Evolutionary conservation across 2,888 invertebrate species (phyloP), one percentile per base, ranked within the genome.

Genomic region (Bembecia ichneumoniformis): DNA sequence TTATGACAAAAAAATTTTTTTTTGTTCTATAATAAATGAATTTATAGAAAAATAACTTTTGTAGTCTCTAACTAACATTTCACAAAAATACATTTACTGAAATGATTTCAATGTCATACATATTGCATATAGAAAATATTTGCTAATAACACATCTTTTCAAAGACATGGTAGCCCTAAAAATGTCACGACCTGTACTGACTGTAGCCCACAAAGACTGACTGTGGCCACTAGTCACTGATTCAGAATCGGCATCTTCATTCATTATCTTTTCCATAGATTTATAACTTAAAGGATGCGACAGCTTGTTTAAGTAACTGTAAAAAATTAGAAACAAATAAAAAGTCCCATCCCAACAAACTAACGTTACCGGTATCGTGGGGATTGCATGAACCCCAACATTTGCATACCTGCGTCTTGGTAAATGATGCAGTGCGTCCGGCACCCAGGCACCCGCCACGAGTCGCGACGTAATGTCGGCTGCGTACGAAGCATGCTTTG

Each of bases 141-240:
- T n/a, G n/a, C n/a, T n/a, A n/a, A n/a, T n/a, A n/a, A n/a, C n/a
- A n/a, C n/a, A 35, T 35, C 35, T 35, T 35, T 35, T 35, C 35
- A 35, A 35, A 35, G 35, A 35, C 35, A 35, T 35, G 35, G 35
- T 35, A 35, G 35, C 35, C 10, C 35, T 35, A 35, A 35, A 35
- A 35, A 35, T 35, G 35, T 35, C 10, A 35, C 10, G 35, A 35
- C 35, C 35, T 35, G 35, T 35, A 7, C 35, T 10, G 35, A 7
- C 35, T 35, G 35, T 35, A 35, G 35, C 35, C 5, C n/a, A n/a
- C n/a, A n/a, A n/a, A n/a, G n/a, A n/a, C n/a, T n/a, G n/a, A n/a
- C n/a, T n/a, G n/a, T 51, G 35, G 49, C 47, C 47, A 55, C 57
- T 54, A 57, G n/a, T n/a, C 49, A 51, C 47, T n/a, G 52, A 52